These are phyloP conservation scores for Deroptyus accipitrinus DNA, from an alignment of 2,113 vertebrate species.

Conservation along the genomic window DNA sequence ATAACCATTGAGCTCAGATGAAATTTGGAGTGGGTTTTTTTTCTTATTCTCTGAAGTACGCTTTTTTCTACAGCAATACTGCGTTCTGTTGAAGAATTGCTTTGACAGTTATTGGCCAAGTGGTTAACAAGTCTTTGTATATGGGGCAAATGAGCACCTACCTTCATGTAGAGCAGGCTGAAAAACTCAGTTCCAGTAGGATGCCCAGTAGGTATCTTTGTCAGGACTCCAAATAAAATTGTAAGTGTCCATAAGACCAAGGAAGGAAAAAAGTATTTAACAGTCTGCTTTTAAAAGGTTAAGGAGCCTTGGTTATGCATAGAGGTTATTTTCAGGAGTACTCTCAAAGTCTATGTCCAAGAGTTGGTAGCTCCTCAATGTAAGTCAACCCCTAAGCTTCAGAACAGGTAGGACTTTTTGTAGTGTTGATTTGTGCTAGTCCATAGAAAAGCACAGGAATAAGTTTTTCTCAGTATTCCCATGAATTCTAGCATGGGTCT, in stretches of 20 bases:
- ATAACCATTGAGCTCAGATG: neutral
- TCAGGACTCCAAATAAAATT: neutral
- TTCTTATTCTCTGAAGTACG: neutral
- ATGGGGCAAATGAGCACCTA: neutral
- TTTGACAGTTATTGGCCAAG: neutral
- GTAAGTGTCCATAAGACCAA: neutral
- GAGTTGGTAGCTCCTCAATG: neutral
- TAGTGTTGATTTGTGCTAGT: neutral
- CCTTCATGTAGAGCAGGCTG: neutral
- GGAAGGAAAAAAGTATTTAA: neutral
- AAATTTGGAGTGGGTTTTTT: neutral
- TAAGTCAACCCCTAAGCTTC: neutral
- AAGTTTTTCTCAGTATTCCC: neutral
- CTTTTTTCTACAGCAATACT: neutral
- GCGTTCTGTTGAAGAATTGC: neutral
- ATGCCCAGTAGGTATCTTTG: neutral
- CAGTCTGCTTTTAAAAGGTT: neutral
- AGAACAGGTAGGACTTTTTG: neutral
- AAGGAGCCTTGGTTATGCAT: neutral
- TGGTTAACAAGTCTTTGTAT: neutral
- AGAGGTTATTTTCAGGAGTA: neutral
- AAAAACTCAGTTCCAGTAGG: neutral
- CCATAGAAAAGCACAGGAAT: neutral
- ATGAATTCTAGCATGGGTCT: neutral
- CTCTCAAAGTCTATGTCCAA: neutral